Evolutionary conservation across 2,113 vertebrate genomes (phyloP).

Genomic region (Hypanus sabinus): DNA sequence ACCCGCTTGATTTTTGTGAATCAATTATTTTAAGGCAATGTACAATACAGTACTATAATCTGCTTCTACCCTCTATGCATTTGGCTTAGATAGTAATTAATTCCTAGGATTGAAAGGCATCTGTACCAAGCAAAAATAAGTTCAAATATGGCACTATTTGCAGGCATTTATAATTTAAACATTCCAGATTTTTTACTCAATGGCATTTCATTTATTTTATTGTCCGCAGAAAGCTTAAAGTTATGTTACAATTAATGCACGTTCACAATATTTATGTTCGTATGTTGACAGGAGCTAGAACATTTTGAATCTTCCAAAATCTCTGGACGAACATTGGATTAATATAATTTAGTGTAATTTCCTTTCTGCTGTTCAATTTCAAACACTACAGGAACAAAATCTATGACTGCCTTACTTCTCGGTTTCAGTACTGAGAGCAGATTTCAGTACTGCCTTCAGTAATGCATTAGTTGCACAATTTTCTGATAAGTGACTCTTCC

Average conservation of each 20-base stretch:
- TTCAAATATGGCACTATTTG: not conserved
- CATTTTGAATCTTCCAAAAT: slow-evolving; percentile 13
- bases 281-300: not conserved
- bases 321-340: not conserved
- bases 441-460: not conserved
- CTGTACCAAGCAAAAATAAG: not conserved
- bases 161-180: not conserved
- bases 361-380: not conserved
- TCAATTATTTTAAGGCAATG: not conserved
- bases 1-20: not conserved
- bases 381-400: slow-evolving; percentile 1
- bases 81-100: not conserved
- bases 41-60: too few species aligned
- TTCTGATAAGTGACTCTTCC: not conserved
- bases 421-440: not conserved
- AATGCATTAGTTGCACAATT: not conserved
- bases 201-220: not conserved
- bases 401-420: not conserved
- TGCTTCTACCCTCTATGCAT: too few species aligned
- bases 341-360: not conserved
- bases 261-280: not conserved
- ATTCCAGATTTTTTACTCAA: not conserved
- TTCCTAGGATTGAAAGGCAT: not conserved
- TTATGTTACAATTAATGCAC: not conserved
- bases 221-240: not conserved